Evolutionary conservation across 1,140 invertebrate genomes (phyloP).

Genomic region (Drosophila mayri): DNA sequence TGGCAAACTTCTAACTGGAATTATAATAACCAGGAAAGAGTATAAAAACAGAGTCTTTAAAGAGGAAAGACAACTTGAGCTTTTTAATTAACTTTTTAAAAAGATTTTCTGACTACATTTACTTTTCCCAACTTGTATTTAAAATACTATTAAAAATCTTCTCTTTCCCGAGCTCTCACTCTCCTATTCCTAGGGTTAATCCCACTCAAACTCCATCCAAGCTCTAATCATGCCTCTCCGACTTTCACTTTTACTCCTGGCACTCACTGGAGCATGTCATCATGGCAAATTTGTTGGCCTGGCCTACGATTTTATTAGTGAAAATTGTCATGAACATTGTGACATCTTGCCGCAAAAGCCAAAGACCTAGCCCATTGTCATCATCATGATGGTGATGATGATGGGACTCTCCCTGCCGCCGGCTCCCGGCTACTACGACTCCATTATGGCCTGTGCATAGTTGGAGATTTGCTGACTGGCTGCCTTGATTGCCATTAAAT

Average conservation of each 20-base stretch:
- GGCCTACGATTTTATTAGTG: constrained; percentile 68
- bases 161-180: neutral
- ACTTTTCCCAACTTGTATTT: no score
- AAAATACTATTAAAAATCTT: neutral
- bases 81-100: neutral
- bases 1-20: no score
- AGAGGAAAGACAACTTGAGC: no score
- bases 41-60: no score
- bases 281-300: constrained; percentile 50
- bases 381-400: constrained; percentile 1
- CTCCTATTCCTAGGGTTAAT: neutral
- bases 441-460: constrained; percentile 36
- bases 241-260: constrained; percentile 71
- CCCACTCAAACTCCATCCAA: neutral
- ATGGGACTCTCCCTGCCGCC: constrained; percentile 12
- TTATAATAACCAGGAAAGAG: no score
- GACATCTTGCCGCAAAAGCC: constrained; percentile 40
- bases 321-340: constrained; percentile 63
- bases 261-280: constrained; percentile 66
- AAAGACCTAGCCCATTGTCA: constrained; percentile 49
- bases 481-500: constrained; percentile 79
- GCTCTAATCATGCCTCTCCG: constrained; percentile 44
- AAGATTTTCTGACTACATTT: neutral
- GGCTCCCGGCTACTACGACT: constrained; percentile 10
- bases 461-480: constrained; percentile 39